Evolutionary conservation across 2,113 vertebrate species (phyloP).

Genomic region (Quiscalus mexicanus): DNA sequence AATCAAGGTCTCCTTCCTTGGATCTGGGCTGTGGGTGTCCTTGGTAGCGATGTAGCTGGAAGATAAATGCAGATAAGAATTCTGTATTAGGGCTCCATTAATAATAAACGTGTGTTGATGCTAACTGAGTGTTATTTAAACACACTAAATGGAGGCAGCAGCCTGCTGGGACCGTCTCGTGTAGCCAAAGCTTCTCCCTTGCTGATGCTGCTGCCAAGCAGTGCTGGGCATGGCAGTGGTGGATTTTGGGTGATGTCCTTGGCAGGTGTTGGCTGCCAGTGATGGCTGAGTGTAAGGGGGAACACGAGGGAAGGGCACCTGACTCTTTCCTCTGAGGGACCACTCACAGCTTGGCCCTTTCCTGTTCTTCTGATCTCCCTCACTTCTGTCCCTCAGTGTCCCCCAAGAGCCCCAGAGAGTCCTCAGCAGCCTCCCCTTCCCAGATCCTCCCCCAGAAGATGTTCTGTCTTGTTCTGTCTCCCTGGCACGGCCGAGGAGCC

Average conservation of each 20-base stretch:
- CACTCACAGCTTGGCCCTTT: neutral
- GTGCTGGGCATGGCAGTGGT: rapidly evolving
- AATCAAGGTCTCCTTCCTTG: conserved; percentile 42
- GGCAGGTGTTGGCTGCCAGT: rapidly evolving
- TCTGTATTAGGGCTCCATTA: conserved; percentile 49
- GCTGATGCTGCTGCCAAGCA: neutral
- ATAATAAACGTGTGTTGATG: conserved; percentile 73
- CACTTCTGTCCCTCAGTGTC: rapidly evolving
- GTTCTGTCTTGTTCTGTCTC: rapidly evolving
- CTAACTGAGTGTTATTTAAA: conserved; percentile 69
- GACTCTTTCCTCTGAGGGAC: neutral
- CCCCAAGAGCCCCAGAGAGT: neutral
- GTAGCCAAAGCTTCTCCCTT: neutral
- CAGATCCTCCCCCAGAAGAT: neutral
- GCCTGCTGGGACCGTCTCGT: neutral
- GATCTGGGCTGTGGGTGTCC: conserved; percentile 31
- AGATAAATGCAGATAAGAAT: conserved; percentile 61
- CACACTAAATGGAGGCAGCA: conserved; percentile 5
- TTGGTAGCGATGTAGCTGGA: conserved; percentile 45
- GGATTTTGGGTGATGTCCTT: neutral
- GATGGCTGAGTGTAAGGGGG: rapidly evolving
- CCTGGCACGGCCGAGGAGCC: neutral
- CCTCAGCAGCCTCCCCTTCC: neutral
- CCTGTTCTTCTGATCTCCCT: neutral
- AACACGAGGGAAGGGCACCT: rapidly evolving